Evolutionary conservation across 2,113 vertebrate species (phyloP), one percentile per base, ranked within the genome.

Genomic region (Gallinago jamesoni): DNA sequence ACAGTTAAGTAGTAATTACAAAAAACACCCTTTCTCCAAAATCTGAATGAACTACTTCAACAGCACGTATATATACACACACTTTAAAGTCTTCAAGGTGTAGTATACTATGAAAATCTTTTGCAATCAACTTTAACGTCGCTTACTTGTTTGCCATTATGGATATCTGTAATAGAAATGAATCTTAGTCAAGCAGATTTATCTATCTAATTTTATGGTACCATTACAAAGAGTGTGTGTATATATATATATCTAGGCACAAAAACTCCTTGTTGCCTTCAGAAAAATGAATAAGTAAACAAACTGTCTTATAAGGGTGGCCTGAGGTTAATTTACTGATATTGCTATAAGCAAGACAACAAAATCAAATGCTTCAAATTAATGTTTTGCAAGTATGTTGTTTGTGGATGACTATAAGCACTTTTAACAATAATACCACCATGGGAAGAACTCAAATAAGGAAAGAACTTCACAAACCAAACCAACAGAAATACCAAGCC

Each of bases 401-500:
- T 11, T 4, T 84, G 66, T 56, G 63, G 15, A 30, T 48, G 25
- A 41, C 35, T 59, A 25, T 14, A 50, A 64, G 52, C 19, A 64
- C 18, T 59, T 75, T 18, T 9, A 27, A 86, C 72, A 68, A 21
- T 48, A 95, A 13, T 25, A 56, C 21, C 69, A 39, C 24, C 56
- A 8, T 2, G 25, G 56, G 17, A 73, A 90, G 50, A n/a, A 67
- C 56, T 80, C 27, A 37, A 64, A 10, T 4, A 50, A 37, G 64
- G 19, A 53, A 89, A 77, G 41, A 97, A 97, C 73, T 64, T 91
- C 88, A 96, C 88, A 92, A 70, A 17, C 43, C 52, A 83, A 67
- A 39, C 83, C 25, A 62, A 53, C 62, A 94, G 31, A 91, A 93
- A 90, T 59, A 91, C 83, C 90, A 97, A 96, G 96, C 94, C 78